Evolutionary conservation across 2,888 invertebrate genomes (phyloP).

Genomic region (Coelopa pilipes): DNA sequence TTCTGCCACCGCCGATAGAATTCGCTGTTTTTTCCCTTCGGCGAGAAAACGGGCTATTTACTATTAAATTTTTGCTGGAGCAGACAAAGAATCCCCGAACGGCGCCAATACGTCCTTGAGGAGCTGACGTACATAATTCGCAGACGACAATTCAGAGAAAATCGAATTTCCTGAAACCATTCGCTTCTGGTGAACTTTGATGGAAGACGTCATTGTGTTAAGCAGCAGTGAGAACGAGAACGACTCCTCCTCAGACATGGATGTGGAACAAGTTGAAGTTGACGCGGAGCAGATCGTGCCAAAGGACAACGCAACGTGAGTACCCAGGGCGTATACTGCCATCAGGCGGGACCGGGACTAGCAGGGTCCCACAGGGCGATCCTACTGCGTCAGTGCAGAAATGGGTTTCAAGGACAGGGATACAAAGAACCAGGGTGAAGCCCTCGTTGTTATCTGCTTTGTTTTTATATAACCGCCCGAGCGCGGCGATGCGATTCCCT

Average conservation of each 20-base stretch:
- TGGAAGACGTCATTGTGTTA: conserved; percentile 55
- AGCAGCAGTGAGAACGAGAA: conserved; percentile 53
- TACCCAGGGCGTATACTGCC: conserved; percentile 27
- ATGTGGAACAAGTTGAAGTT: conserved; percentile 46
- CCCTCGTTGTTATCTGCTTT: neutral
- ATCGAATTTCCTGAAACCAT: conserved; percentile 12
- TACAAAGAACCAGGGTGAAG: neutral
- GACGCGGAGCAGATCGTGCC: conserved; percentile 51
- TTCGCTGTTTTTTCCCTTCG: conserved; percentile 31
- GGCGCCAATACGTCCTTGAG: neutral
- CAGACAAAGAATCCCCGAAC: conserved; percentile 1
- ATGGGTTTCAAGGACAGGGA: neutral
- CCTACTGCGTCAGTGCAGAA: neutral
- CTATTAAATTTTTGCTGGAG: conserved; percentile 31
- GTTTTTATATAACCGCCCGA: conserved; percentile 25
- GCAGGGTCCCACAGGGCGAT: too few species aligned
- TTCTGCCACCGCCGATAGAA: conserved; percentile 33
- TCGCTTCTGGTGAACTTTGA: conserved; percentile 40
- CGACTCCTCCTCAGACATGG: conserved; percentile 53
- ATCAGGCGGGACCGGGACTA: neutral
- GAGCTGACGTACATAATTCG: neutral
- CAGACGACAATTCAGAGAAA: conserved; percentile 10
- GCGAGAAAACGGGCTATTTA: conserved; percentile 8
- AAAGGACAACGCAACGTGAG: conserved; percentile 54
- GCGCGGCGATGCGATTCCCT: conserved; percentile 1